Evolutionary conservation across 2,797 vertebrate genomes (phyloP), one percentile per base, ranked within the genome.

Genomic region (Lepidocolaptes lacrymiger): DNA sequence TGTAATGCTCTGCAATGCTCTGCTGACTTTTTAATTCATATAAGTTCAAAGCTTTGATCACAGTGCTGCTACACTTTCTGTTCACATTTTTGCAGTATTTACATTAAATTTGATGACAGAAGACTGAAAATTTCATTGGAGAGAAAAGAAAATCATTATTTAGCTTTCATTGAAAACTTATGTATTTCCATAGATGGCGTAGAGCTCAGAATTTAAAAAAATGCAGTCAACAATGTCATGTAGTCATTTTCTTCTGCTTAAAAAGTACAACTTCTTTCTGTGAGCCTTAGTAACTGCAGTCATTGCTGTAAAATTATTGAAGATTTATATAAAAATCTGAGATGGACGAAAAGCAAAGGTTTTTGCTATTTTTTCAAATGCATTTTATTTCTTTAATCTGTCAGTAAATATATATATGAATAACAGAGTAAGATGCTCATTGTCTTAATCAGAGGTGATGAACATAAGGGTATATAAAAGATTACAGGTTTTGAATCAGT

Each of bases 11-110:
- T 28, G 13, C 61, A 79, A 68, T 26, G 74, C 74, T 86, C 75
- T 30, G 13, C 61, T 72, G 63, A 41, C 67, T 88, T 96, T 93
- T 94, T 83, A 94, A 86, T 94, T 92, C 15, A 46, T 49, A 1
- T 23, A 80, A 61, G 63, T 94, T 97, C 69, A 95, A 97, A 97
- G 93, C 68, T 95, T 94, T 88, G 95, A 96, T 93, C 92, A 86
- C 37, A 69, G 79, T 46, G 66, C 91, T 67, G 95, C 89, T 67
- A 79, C 79, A 63, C 71, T 94, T 93, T 85, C 46, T 88, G 68
- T 85, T 82, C 84, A 76, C 58, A 44, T 93, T 97, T 85, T 71
- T 76, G 62, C 63, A 95, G 89, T 71, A 77, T 58, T 93, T 95
- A 94, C 82, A 68, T 91, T 92, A 66, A 69, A 77, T 56, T 55